Evolutionary conservation across 2,888 invertebrate species (phyloP).

Genomic region (Aspidiotus destructor): DNA sequence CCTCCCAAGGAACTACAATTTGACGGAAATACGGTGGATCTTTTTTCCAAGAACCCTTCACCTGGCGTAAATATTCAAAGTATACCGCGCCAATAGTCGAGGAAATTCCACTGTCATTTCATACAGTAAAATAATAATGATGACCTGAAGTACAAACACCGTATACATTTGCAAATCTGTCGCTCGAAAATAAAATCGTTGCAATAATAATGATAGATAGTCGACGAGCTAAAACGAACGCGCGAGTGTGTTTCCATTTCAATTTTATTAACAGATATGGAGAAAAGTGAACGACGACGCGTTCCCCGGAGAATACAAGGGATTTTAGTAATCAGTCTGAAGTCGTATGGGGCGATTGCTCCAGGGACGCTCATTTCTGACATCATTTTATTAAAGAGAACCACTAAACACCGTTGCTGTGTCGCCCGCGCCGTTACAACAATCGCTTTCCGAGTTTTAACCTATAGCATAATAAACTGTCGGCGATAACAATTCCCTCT

Average conservation of each 20-base stretch:
- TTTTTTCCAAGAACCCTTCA: too few species aligned
- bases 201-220: too few species aligned
- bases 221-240: constrained; percentile 16
- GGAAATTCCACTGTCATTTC: too few species aligned
- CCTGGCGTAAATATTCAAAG: too few species aligned
- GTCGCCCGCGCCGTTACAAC: constrained; percentile 16
- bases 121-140: too few species aligned
- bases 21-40: too few species aligned
- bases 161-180: too few species aligned
- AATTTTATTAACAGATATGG: constrained; percentile 25
- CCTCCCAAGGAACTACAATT: too few species aligned
- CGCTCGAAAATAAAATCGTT: too few species aligned
- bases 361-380: constrained; percentile 28
- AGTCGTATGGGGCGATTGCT: constrained; percentile 20
- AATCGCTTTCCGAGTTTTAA: constrained; percentile 11
- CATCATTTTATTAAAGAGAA: constrained; percentile 27
- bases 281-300: background rate
- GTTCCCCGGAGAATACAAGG: constrained; percentile 28
- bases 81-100: too few species aligned
- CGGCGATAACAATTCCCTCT: constrained; percentile 10
- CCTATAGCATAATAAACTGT: constrained; percentile 6
- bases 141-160: too few species aligned
- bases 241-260: constrained; percentile 20
- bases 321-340: constrained; percentile 21
- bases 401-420: constrained; percentile 29